Evolutionary conservation across 2,113 vertebrate species (phyloP).

Genomic region (Myotis davidii): DNA sequence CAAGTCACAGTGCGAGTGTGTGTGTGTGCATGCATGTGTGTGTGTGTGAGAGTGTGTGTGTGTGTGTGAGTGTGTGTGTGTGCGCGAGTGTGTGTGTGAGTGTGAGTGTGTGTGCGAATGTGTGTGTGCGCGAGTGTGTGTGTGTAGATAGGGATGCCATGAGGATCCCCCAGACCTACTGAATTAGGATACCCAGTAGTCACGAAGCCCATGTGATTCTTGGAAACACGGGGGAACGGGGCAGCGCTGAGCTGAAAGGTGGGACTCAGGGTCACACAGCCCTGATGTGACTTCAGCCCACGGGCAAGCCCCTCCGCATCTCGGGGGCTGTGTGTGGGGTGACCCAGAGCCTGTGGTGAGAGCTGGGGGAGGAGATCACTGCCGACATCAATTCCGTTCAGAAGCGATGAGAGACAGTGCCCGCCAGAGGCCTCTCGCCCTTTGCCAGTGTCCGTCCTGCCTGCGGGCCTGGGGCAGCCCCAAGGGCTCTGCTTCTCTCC

Average conservation of each 20-base stretch:
- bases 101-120: no score
- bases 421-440: neutral
- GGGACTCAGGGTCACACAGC: neutral
- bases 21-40: no score
- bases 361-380: neutral
- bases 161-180: neutral
- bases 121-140: no score
- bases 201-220: neutral
- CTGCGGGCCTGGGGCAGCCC: neutral
- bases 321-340: neutral
- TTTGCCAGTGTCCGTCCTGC: accelerated
- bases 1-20: neutral
- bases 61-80: no score
- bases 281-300: no score
- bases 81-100: no score
- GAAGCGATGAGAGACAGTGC: neutral
- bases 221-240: neutral
- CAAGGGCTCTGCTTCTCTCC: neutral
- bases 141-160: no score
- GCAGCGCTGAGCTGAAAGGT: neutral
- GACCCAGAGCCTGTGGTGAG: neutral
- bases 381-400: neutral
- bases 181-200: neutral
- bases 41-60: no score
- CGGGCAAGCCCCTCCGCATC: neutral